These are phyloP conservation scores for Arrhopalites spinosus DNA, from an alignment of 2,888 invertebrate species.

Conservation along the genomic window DNA sequence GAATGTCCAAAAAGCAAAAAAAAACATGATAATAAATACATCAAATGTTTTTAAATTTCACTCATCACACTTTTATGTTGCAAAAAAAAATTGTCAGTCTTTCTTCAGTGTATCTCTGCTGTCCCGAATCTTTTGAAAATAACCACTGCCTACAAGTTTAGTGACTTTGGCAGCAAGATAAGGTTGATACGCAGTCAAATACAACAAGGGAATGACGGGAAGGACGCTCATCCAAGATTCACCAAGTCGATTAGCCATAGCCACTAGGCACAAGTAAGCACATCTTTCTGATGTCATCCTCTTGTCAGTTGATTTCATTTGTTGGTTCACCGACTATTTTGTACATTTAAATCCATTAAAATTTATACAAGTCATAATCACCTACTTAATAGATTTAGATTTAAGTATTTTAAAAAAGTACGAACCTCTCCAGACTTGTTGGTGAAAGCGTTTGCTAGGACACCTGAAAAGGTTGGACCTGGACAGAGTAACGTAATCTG, in stretches of 20 bases:
- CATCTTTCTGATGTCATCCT: slow-evolving; percentile 63
- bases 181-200: slow-evolving; percentile 67
- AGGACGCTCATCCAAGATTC: slow-evolving; percentile 75
- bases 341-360: too few species aligned
- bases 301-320: slow-evolving; percentile 57
- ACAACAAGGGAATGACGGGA: slow-evolving; percentile 67
- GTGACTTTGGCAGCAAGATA: slow-evolving; percentile 57
- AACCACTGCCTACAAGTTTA: slow-evolving; percentile 15
- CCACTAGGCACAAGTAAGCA: slow-evolving; percentile 62
- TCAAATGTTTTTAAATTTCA: too few species aligned
- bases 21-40: too few species aligned
- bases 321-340: slow-evolving; percentile 58
- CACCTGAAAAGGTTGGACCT: slow-evolving; percentile 75
- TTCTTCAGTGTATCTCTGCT: slow-evolving; percentile 39
- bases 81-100: slow-evolving; percentile 12
- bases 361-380: too few species aligned
- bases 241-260: slow-evolving; percentile 63
- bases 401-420: too few species aligned
- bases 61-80: too few species aligned
- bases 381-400: too few species aligned
- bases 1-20: too few species aligned
- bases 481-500: slow-evolving; percentile 76
- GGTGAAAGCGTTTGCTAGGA: slow-evolving; percentile 72
- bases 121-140: slow-evolving; percentile 42
- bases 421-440: slow-evolving; percentile 66